phyloP scores from a whole-genome alignment of 2,113 vertebrate genomes.

The Bombycilla garrulus region DNA sequence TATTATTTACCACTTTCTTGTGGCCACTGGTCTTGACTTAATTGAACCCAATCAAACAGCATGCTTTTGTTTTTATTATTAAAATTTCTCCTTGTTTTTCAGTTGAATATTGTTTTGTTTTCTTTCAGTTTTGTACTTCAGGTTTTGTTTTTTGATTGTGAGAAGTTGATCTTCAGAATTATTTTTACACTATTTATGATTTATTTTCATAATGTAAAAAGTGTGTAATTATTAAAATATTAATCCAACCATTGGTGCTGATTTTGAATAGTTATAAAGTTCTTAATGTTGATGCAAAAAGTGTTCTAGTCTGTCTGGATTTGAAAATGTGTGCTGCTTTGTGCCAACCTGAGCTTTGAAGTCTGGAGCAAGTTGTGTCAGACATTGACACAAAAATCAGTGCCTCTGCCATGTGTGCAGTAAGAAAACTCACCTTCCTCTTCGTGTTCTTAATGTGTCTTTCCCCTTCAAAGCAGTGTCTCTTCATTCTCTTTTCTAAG shows the following conservation, averaged over 20 bases:
- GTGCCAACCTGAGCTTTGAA: neutral
- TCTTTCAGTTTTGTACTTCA: slow-evolving; percentile 72
- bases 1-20: slow-evolving; percentile 64
- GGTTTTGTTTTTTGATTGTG: slow-evolving; percentile 77
- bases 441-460: neutral
- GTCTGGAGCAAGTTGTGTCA: neutral
- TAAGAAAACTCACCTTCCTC: neutral
- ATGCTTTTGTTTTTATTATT: slow-evolving; percentile 65
- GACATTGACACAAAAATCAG: neutral
- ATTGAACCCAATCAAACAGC: slow-evolving; percentile 32
- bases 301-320: neutral
- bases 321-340: neutral
- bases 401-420: neutral
- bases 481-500: neutral
- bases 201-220: slow-evolving; percentile 87
- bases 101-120: slow-evolving; percentile 64
- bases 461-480: neutral
- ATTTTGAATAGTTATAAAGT: slow-evolving; percentile 66
- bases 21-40: slow-evolving; percentile 60
- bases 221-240: slow-evolving; percentile 84
- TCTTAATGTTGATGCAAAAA: slow-evolving; percentile 24
- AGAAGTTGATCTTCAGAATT: slow-evolving; percentile 87
- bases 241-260: slow-evolving; percentile 69
- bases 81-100: slow-evolving; percentile 67
- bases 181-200: slow-evolving; percentile 90